Base-by-base conservation (phyloP, 2,888 invertebrate species). In the Thecophora atra region DNA sequence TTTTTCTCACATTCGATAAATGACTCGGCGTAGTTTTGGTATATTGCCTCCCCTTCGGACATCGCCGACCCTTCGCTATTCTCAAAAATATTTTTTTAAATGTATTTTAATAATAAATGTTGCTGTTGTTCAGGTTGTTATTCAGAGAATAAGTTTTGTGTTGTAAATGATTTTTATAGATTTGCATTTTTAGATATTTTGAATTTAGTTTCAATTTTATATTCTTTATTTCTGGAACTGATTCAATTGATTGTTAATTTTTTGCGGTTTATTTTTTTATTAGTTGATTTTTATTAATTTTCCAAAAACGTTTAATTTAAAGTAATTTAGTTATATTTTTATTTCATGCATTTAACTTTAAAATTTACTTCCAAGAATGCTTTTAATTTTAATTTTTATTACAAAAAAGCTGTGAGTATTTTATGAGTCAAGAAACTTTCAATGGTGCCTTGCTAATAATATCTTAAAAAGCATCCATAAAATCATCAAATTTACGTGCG, bases 91-190 rank as follows among this genome's bases (percentile, higher is more conserved):
- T 30, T 30, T 6, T 6, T 30, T 8, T 30, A 30, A n/a, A 30
- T 30, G 8, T 66, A 51, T 26, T 28, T 52, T 52, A 24, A 28
- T 11, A 17, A 66, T n/a, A n/a, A n/a, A 44, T 67, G 51, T 67
- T 72, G 42, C 28, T 28, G 17, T 64, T 54, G 28, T 44, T 56
- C 3, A 44, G 44, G 37, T 71, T 67, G n/a, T 71, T 63, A 24
- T 66, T 60, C 54, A 62, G 15, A 24, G 24, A 60, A 52, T 72
- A 52, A 37, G 58, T 67, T 62, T 51, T 51, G 19, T 52, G 58
- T 52, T 67, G 51, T 21, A 30, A 47, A n/a, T 19, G 30, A 21
- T 54, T 63, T 52, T 56, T 71, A 30, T 24, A 15, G 64, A 6
- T n/a, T 37, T 30, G 64, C 47, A 47, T 47, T n/a, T n/a, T n/a